Percentiles rank a stretch among this genome's conserved stretches.
These are phyloP conservation scores for Atethmia centrago DNA, from an alignment of 2,888 invertebrate species.

Conservation along the genomic window DNA sequence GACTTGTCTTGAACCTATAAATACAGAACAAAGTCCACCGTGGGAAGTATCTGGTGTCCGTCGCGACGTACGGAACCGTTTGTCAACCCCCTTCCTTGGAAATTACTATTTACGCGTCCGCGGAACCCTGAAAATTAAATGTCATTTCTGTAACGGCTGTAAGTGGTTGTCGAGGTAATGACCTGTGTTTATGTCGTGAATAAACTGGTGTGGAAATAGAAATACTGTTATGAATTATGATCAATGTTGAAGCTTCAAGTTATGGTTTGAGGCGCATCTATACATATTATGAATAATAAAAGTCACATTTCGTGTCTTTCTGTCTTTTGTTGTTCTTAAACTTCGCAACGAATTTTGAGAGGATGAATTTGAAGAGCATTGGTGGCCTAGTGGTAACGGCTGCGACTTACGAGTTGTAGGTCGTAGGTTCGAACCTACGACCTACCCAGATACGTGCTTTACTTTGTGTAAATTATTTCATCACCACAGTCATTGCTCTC, in stretches of 20 bases:
- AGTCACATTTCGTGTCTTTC: too few relatives aligned
- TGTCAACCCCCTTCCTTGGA: slow-evolving; percentile 74
- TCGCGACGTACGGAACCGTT: slow-evolving; percentile 71
- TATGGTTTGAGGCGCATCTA: neutral
- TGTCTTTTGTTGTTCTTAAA: too few relatives aligned
- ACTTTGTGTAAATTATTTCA: too few relatives aligned
- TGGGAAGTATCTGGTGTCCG: slow-evolving; percentile 73
- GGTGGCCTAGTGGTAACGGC: too few relatives aligned
- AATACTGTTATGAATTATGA: slow-evolving; percentile 23
- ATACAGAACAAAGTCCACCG: slow-evolving; percentile 65
- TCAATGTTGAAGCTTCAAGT: slow-evolving; percentile 16
- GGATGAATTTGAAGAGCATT: too few relatives aligned
- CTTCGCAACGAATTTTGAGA: too few relatives aligned
- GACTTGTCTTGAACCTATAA: slow-evolving; percentile 50
- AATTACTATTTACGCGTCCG: slow-evolving; percentile 73
- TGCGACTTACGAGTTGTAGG: too few relatives aligned
- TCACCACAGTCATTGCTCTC: too few relatives aligned
- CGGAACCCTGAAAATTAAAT: slow-evolving; percentile 76
- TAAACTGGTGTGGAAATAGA: slow-evolving; percentile 52
- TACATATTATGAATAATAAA: neutral
- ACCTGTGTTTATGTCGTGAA: slow-evolving; percentile 63
- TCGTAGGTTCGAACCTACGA: too few relatives aligned
- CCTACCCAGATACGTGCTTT: too few relatives aligned
- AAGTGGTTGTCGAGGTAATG: slow-evolving; percentile 61
- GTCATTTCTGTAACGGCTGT: slow-evolving; percentile 64